Evolutionary conservation across 2,888 invertebrate species (phyloP).

Genomic region (Invenusta paracnida): DNA sequence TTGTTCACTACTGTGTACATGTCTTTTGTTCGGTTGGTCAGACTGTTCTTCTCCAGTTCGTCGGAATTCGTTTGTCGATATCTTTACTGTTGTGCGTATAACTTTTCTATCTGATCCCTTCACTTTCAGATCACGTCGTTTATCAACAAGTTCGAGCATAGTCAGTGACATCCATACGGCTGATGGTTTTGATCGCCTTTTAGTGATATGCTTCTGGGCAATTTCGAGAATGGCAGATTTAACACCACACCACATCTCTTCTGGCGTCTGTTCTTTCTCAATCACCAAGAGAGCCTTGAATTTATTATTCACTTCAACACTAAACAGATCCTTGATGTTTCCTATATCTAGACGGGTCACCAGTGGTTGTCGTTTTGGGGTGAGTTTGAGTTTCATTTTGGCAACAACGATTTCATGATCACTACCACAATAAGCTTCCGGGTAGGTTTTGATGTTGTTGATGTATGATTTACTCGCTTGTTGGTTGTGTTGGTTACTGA

Average conservation of each 20-base stretch:
- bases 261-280: neutral
- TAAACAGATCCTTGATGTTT: neutral
- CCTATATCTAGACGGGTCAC: neutral
- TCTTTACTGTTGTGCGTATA: neutral
- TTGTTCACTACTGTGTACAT: neutral
- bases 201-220: neutral
- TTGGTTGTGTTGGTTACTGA: neutral
- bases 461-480: neutral
- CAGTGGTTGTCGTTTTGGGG: neutral
- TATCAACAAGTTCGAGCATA: neutral
- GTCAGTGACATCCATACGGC: neutral
- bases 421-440: neutral
- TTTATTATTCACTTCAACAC: neutral
- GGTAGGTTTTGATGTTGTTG: constrained; percentile 21
- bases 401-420: constrained; percentile 18
- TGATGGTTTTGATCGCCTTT: neutral
- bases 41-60: neutral
- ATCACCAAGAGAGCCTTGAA: neutral
- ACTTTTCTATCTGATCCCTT: neutral
- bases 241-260: constrained; percentile 10
- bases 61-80: neutral
- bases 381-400: neutral
- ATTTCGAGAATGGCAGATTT: neutral
- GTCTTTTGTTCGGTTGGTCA: constrained; percentile 18
- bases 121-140: neutral